Evolutionary conservation across 2,113 vertebrate genomes (phyloP).

Genomic region (Ovis canadensis): DNA sequence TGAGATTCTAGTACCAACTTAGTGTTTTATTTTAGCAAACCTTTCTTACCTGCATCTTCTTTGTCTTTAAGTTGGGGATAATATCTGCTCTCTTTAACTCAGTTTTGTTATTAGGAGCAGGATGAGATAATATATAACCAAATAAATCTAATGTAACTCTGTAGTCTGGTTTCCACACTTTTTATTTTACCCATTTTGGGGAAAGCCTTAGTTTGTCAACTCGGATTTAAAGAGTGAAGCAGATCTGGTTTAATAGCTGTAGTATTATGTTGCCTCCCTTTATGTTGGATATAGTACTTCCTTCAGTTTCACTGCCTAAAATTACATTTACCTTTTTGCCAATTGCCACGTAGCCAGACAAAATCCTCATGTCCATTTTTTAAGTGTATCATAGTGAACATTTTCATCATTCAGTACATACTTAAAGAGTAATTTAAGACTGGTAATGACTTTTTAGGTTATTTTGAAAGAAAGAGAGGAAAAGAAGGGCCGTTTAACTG

Average conservation of each 20-base stretch:
- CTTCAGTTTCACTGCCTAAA: neutral
- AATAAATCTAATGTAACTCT: neutral
- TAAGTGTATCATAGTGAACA: neutral
- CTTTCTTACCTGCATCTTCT: neutral
- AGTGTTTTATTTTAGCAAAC: neutral
- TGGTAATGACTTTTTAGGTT: conserved; percentile 82
- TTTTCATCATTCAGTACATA: neutral
- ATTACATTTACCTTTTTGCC: neutral
- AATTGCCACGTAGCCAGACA: neutral
- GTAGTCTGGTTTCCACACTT: neutral
- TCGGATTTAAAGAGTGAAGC: neutral
- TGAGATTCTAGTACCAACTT: neutral
- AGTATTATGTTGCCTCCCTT: neutral
- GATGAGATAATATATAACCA: neutral
- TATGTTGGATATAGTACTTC: neutral
- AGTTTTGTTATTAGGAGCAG: neutral
- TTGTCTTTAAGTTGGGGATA: neutral
- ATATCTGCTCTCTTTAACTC: neutral
- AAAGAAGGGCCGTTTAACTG: conserved; percentile 91
- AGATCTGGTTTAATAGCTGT: neutral
- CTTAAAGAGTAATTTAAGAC: conserved; percentile 43
- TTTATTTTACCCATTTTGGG: neutral
- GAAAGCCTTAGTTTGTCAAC: neutral
- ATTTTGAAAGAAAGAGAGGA: conserved; percentile 98
- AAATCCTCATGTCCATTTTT: neutral